Conservation (phyloP, 2,113 vertebrate genomes). For the Prinia subflava region DNA sequence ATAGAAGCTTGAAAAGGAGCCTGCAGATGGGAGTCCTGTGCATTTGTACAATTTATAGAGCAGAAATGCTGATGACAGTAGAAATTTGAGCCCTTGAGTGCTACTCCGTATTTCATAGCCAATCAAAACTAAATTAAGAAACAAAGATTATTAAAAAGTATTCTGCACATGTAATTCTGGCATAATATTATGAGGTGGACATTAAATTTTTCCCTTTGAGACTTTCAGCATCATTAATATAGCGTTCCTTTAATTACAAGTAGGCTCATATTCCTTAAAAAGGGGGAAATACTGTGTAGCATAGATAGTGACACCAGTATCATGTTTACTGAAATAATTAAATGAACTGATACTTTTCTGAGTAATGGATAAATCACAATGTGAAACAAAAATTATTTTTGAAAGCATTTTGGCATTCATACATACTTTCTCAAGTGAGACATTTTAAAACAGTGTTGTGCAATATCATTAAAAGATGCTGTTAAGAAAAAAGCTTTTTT, state of each 20-base stretch:
- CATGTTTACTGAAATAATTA: slow-evolving; percentile 73
- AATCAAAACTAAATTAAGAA: slow-evolving; percentile 88
- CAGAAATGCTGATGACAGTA: slow-evolving; percentile 79
- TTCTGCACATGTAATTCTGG: slow-evolving; percentile 70
- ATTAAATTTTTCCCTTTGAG: slow-evolving; percentile 72
- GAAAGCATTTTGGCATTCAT: slow-evolving; percentile 43
- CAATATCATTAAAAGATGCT: neutral
- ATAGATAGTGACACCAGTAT: slow-evolving; percentile 55
- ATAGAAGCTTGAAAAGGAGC: slow-evolving; percentile 55
- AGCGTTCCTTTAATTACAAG: slow-evolving; percentile 74
- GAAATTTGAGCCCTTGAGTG: slow-evolving; percentile 78
- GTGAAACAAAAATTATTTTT: slow-evolving; percentile 46
- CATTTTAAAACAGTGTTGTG: neutral
- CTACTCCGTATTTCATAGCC: slow-evolving; percentile 77
- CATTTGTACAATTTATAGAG: slow-evolving; percentile 67
- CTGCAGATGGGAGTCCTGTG: slow-evolving; percentile 31
- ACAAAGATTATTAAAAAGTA: slow-evolving; percentile 81
- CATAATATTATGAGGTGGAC: slow-evolving; percentile 72
- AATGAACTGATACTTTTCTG: slow-evolving; percentile 54
- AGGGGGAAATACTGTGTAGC: slow-evolving; percentile 39
- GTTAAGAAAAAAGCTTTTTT: neutral
- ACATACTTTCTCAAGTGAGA: neutral
- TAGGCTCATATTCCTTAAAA: slow-evolving; percentile 61
- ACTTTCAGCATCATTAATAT: slow-evolving; percentile 67
- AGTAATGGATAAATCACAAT: slow-evolving; percentile 47